Evolutionary conservation across 2,888 invertebrate species (phyloP).

Genomic region (Lasioglossum marginatum): DNA sequence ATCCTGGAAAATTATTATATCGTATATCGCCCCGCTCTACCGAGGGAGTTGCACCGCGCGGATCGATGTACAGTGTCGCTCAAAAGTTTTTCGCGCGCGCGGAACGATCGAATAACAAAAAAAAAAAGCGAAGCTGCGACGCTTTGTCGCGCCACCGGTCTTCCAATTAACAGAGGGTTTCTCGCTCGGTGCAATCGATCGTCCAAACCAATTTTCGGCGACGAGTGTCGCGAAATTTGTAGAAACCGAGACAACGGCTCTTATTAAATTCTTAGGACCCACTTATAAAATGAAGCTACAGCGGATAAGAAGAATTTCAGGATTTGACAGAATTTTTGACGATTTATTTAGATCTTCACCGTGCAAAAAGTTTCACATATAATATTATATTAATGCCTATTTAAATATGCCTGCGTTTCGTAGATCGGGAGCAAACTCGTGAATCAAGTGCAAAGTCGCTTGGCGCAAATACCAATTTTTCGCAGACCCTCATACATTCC

Average conservation of each 20-base stretch:
- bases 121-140: background rate
- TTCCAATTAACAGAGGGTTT: constrained; percentile 3
- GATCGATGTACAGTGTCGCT: background rate
- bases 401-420: background rate
- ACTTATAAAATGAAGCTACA: too few relatives aligned
- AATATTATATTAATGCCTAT: background rate
- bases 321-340: background rate
- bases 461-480: background rate
- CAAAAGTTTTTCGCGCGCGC: background rate
- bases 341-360: background rate
- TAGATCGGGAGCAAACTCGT: background rate
- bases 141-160: background rate
- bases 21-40: background rate
- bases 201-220: background rate
- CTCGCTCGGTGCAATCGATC: background rate
- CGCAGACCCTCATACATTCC: background rate
- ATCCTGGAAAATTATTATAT: constrained; percentile 1
- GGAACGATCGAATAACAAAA: background rate
- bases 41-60: background rate
- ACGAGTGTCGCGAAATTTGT: background rate
- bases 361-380: too few relatives aligned
- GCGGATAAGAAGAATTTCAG: background rate
- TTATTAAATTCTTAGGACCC: too few relatives aligned
- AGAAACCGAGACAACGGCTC: background rate
- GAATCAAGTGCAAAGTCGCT: background rate